Evolutionary conservation across 2,113 vertebrate species (phyloP).

Genomic region (Grallaria varia): DNA sequence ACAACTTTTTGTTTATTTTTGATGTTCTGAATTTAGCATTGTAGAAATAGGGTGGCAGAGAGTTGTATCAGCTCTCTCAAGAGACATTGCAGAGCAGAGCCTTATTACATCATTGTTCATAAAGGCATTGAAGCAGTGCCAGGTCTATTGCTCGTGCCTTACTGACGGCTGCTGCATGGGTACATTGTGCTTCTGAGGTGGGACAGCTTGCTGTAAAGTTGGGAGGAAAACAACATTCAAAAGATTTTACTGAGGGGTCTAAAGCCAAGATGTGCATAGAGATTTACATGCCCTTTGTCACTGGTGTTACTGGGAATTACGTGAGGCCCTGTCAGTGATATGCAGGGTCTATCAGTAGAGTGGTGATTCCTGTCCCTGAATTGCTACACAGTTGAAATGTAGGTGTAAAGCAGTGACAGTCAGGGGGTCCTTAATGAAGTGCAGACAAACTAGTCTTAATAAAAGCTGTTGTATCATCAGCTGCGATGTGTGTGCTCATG

Average conservation of each 20-base stretch:
- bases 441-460: not conserved
- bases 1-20: not conserved
- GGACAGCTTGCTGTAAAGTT: fast-evolving
- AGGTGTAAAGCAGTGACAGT: not conserved
- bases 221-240: not conserved
- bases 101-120: fast-evolving
- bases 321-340: not conserved
- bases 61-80: not conserved
- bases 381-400: not conserved
- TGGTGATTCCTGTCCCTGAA: not conserved
- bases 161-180: not conserved
- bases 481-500: not conserved
- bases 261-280: not conserved
- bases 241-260: not conserved
- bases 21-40: not conserved
- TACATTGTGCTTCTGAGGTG: not conserved
- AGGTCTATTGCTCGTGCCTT: not conserved
- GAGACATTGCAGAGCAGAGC: not conserved
- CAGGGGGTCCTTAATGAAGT: not conserved
- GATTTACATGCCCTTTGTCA: not conserved
- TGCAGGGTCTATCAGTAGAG: not conserved
- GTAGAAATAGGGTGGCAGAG: not conserved
- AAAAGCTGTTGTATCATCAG: not conserved
- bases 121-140: not conserved
- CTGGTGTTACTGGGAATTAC: not conserved